Evolutionary conservation across 2,888 invertebrate genomes (phyloP).

Genomic region (Noctua comes): DNA sequence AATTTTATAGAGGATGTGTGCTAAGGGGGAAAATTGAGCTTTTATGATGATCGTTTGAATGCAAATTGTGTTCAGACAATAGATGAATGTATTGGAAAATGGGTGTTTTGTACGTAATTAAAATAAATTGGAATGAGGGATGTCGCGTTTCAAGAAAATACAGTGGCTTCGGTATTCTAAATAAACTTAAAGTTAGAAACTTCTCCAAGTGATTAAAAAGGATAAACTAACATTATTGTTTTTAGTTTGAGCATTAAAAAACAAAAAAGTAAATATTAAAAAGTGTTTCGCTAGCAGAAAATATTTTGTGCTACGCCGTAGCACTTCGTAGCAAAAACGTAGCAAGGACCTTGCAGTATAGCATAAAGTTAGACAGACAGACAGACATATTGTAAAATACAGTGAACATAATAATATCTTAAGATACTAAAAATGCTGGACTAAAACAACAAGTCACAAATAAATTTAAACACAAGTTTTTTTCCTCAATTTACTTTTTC

Average conservation of each 20-base stretch:
- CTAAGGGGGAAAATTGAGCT: conserved; percentile 29
- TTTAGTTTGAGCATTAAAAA: too few species aligned
- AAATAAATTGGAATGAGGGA: not conserved
- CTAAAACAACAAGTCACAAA: not conserved
- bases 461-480: not conserved
- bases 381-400: not conserved
- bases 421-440: not conserved
- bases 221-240: too few species aligned
- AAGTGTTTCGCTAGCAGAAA: accelerated
- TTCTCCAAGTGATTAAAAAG: not conserved
- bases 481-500: not conserved
- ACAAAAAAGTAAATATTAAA: not conserved
- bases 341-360: conserved; percentile 8
- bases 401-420: not conserved
- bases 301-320: conserved; percentile 33
- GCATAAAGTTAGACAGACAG: not conserved
- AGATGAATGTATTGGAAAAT: not conserved
- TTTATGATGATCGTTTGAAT: conserved; percentile 40
- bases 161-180: not conserved
- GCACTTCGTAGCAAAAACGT: conserved; percentile 35
- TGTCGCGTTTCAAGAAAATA: not conserved
- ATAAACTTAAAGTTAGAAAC: not conserved
- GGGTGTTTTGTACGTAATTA: not conserved
- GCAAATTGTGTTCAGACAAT: conserved; percentile 33
- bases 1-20: conserved; percentile 41